Evolutionary conservation across 2,113 vertebrate species (phyloP).

Genomic region (Oreochromis tanganicae): DNA sequence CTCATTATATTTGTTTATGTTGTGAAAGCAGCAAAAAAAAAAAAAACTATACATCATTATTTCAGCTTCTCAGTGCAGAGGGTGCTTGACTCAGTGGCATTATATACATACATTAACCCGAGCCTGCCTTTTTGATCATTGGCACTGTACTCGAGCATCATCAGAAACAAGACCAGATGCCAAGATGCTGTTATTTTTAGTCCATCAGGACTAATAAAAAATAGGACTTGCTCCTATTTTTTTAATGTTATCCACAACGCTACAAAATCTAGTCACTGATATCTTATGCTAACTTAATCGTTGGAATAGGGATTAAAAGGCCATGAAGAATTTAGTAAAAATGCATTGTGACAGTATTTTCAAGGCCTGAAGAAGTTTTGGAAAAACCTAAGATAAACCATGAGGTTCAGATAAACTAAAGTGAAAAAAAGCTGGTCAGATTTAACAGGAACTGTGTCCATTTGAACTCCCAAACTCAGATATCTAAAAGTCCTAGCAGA

Average conservation of each 20-base stretch:
- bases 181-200: neutral
- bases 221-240: neutral
- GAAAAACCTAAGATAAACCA: neutral
- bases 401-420: neutral
- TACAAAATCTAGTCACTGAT: neutral
- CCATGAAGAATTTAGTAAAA: neutral
- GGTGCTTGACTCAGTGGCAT: neutral
- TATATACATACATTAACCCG: neutral
- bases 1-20: neutral
- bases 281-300: neutral
- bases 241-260: neutral
- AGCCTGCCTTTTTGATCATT: neutral
- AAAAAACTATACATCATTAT: neutral
- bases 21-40: neutral
- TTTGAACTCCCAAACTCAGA: neutral
- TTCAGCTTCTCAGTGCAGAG: neutral
- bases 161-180: neutral
- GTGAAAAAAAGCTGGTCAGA: fast-evolving
- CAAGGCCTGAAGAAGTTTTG: neutral
- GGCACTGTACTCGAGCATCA: neutral
- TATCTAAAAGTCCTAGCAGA: slow-evolving; percentile 31
- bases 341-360: neutral
- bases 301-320: neutral
- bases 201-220: neutral
- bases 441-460: fast-evolving